phyloP scores from a whole-genome alignment of 2,888 invertebrate genomes.

The Adelphocoris suturalis region DNA sequence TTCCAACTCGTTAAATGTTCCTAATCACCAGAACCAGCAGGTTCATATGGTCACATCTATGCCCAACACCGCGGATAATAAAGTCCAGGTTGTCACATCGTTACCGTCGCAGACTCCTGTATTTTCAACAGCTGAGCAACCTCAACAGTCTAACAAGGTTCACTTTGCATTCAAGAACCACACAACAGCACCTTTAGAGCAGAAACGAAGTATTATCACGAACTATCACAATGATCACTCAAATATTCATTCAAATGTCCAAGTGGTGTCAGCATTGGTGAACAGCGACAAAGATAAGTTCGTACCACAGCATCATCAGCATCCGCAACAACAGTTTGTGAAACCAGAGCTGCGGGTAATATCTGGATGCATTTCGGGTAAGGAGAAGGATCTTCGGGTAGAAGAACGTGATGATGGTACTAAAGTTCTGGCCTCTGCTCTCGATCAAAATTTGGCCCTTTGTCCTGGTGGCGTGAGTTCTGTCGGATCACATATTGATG shows the following conservation, averaged over 20 bases:
- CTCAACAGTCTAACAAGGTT: constrained; percentile 62
- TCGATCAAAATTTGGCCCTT: constrained; percentile 34
- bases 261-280: constrained; percentile 73
- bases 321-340: constrained; percentile 51
- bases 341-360: constrained; percentile 58
- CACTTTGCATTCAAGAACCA: constrained; percentile 67
- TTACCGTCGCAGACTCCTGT: constrained; percentile 55
- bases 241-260: constrained; percentile 67
- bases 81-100: constrained; percentile 71
- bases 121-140: constrained; percentile 61
- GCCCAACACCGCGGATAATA: constrained; percentile 69
- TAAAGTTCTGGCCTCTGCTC: constrained; percentile 43
- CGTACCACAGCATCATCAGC: constrained; percentile 59
- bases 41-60: constrained; percentile 75
- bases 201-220: constrained; percentile 60
- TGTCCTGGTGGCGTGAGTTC: not conserved
- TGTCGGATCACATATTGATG: not conserved
- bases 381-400: constrained; percentile 59
- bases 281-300: constrained; percentile 58
- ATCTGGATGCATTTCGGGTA: constrained; percentile 51
- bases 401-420: constrained; percentile 57
- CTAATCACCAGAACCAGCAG: constrained; percentile 70
- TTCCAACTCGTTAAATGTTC: constrained; percentile 66
- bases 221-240: constrained; percentile 60
- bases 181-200: constrained; percentile 42